phyloP scores from a whole-genome alignment of 2,888 invertebrate genomes.

The Yponomeuta plumbellus region DNA sequence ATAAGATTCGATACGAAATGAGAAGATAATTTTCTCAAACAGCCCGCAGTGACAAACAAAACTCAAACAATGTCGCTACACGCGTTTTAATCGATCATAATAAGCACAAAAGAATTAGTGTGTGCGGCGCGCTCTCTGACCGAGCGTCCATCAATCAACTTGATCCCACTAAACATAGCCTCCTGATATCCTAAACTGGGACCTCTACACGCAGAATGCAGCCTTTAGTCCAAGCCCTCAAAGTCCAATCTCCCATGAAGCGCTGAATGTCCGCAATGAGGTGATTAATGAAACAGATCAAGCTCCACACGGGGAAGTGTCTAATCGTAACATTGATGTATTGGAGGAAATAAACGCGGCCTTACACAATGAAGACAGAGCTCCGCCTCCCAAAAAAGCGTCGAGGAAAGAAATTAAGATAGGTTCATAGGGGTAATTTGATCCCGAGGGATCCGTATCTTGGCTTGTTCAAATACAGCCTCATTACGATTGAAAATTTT shows the following conservation, averaged over 20 bases:
- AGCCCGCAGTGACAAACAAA: not conserved
- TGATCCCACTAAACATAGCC: constrained; percentile 56
- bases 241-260: constrained; percentile 11
- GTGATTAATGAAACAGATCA: constrained; percentile 63
- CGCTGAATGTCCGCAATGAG: constrained; percentile 46
- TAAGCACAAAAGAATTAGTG: constrained; percentile 56
- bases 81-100: constrained; percentile 38
- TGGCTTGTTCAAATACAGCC: not conserved
- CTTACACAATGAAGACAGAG: constrained; percentile 3
- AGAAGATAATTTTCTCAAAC: not conserved
- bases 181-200: constrained; percentile 33
- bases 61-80: constrained; percentile 5
- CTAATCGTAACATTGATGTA: constrained; percentile 60
- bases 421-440: not conserved
- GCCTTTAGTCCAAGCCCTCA: not conserved
- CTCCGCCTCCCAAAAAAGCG: not conserved
- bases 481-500: not conserved
- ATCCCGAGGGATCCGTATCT: not conserved
- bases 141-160: constrained; percentile 64
- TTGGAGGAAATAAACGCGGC: constrained; percentile 40
- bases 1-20: not conserved
- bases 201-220: not conserved
- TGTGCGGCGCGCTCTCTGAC: constrained; percentile 56
- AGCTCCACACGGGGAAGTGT: constrained; percentile 50
- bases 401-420: not conserved